Evolutionary conservation across 2,797 vertebrate species (phyloP).

Genomic region (Sebastes oblongus): DNA sequence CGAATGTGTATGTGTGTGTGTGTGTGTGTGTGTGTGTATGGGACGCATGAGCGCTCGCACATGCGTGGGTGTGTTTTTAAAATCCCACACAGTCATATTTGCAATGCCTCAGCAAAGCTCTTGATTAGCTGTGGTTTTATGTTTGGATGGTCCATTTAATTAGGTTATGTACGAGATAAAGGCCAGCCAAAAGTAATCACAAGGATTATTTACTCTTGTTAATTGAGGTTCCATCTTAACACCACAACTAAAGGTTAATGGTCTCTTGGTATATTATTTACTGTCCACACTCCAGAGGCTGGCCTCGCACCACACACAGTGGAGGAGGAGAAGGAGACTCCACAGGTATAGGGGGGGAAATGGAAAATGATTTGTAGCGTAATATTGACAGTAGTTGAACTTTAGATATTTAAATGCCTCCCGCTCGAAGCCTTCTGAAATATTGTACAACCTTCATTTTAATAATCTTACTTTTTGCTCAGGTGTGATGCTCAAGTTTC

Average conservation of each 20-base stretch:
- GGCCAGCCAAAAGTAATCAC: constrained; percentile 82
- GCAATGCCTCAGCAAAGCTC: constrained; percentile 70
- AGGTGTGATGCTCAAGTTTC: constrained; percentile 60
- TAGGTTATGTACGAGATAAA: constrained; percentile 81
- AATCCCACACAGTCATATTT: constrained; percentile 45
- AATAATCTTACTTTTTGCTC: constrained; percentile 60
- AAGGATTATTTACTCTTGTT: constrained; percentile 87
- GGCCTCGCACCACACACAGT: constrained; percentile 2
- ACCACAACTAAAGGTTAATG: constrained; percentile 84
- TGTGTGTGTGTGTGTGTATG: background rate
- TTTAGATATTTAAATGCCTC: constrained; percentile 45
- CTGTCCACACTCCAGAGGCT: constrained; percentile 58
- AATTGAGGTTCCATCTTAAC: constrained; percentile 83
- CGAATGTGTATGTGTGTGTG: too few species aligned
- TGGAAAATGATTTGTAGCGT: constrained; percentile 45
- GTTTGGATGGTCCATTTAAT: constrained; percentile 83
- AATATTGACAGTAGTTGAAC: constrained; percentile 63
- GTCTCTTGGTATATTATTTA: constrained; percentile 79
- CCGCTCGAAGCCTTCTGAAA: constrained; percentile 41
- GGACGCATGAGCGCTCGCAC: constrained; percentile 9
- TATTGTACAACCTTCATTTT: constrained; percentile 48
- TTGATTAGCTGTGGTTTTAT: constrained; percentile 84
- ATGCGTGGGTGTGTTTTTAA: constrained; percentile 50
- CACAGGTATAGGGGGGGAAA: constrained; percentile 25
- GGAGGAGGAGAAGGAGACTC: constrained; percentile 25